Evolutionary conservation across 2,113 vertebrate genomes (phyloP).

Genomic region (Mixornis gularis): DNA sequence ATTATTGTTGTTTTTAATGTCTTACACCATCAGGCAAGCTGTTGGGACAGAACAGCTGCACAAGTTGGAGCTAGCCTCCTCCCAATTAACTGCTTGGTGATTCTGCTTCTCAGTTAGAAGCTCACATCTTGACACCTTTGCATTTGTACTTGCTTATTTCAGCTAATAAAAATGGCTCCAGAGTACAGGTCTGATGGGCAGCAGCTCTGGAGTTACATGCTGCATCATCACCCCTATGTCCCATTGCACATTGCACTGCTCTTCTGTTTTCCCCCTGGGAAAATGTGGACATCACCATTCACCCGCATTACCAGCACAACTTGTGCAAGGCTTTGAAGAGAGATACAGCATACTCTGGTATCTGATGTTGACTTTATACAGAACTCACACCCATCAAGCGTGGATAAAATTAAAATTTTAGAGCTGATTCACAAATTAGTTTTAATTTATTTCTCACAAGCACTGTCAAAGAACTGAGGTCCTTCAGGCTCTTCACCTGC

Average conservation of each 20-base stretch:
- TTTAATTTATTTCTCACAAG: neutral
- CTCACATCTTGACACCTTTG: neutral
- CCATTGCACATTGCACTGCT: neutral
- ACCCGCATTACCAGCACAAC: neutral
- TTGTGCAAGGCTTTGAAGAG: neutral
- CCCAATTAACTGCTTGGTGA: conserved; percentile 4
- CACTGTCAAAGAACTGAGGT: neutral
- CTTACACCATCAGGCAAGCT: conserved; percentile 45
- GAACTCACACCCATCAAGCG: neutral
- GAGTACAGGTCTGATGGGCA: neutral
- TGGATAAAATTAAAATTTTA: neutral
- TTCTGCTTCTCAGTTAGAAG: conserved; percentile 3
- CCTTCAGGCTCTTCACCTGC: neutral
- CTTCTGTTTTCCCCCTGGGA: neutral
- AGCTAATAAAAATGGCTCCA: neutral
- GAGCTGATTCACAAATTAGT: neutral
- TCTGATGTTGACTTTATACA: neutral
- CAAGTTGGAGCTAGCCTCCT: conserved; percentile 49
- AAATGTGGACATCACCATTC: neutral
- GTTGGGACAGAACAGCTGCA: conserved; percentile 35
- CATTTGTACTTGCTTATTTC: neutral
- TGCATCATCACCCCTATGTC: neutral
- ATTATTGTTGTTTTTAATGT: conserved; percentile 16
- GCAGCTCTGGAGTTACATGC: neutral
- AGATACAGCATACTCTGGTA: neutral